Conservation (phyloP, 2,888 invertebrate species). For the Oscheius sp. region DNA sequence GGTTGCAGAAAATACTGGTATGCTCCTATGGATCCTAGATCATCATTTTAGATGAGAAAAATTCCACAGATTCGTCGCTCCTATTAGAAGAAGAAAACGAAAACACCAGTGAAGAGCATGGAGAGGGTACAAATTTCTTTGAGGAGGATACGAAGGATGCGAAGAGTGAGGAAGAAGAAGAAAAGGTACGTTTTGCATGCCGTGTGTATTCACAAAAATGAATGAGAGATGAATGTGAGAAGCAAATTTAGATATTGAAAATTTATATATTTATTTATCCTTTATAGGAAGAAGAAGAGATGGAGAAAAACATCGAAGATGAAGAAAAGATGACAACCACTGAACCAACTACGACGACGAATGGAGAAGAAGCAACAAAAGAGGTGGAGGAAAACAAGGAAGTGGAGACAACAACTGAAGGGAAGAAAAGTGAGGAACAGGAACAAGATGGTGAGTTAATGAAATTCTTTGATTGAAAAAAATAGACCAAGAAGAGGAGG, state of each 20-base stretch:
- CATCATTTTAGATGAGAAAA: no score
- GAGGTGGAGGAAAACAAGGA: conserved; percentile 28
- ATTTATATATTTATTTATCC: no score
- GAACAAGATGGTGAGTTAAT: neutral
- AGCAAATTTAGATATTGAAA: neutral
- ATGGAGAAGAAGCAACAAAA: conserved; percentile 33
- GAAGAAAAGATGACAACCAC: neutral
- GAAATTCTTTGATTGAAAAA: neutral
- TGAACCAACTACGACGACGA: conserved; percentile 29
- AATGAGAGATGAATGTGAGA: neutral
- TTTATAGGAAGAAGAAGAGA: conserved; percentile 6
- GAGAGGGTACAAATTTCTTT: conserved; percentile 52
- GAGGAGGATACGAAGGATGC: conserved; percentile 38
- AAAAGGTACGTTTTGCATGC: conserved; percentile 18
- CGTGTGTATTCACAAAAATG: no score
- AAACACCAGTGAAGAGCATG: conserved; percentile 39
- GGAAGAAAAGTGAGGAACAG: conserved; percentile 27
- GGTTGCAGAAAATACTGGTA: neutral
- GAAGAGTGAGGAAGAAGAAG: conserved; percentile 30
- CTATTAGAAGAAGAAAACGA: conserved; percentile 22
- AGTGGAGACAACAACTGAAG: conserved; percentile 26
- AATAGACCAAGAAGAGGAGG: neutral
- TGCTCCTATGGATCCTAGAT: no score
- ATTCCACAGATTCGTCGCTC: neutral
- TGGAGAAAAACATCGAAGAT: conserved; percentile 23